phyloP scores from a whole-genome alignment of 2,797 vertebrate species.

The Hafferia zeledoni region DNA sequence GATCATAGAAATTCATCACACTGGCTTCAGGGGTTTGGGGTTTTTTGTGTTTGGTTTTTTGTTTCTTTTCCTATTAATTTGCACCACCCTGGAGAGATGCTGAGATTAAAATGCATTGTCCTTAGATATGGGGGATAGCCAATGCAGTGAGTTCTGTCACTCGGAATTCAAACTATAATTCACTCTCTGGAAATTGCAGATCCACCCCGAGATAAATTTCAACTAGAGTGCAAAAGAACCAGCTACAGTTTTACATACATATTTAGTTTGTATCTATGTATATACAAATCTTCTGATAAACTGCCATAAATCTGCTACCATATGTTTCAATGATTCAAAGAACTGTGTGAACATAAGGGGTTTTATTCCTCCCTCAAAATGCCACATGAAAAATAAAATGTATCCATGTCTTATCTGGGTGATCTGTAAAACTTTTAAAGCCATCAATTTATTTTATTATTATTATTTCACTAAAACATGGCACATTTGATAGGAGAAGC shows the following conservation, averaged over 20 bases:
- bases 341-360: constrained; percentile 27
- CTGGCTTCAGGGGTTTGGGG: neutral
- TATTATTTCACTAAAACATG: constrained; percentile 21
- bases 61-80: neutral
- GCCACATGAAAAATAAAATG: constrained; percentile 27
- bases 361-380: constrained; percentile 45
- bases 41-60: neutral
- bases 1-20: constrained; percentile 40
- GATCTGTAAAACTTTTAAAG: constrained; percentile 18
- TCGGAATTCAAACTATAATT: constrained; percentile 14
- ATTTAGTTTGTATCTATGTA: constrained; percentile 38
- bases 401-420: neutral
- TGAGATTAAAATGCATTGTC: constrained; percentile 29
- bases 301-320: constrained; percentile 47
- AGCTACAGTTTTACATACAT: constrained; percentile 22
- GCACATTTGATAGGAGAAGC: neutral
- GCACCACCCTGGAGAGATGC: neutral
- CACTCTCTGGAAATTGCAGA: neutral
- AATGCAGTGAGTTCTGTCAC: neutral
- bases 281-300: constrained; percentile 62
- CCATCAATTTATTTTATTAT: neutral
- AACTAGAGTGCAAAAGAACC: neutral
- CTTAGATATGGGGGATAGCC: neutral
- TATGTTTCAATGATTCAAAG: constrained; percentile 46
- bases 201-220: neutral